These are phyloP conservation scores for Falco rusticolus DNA, from an alignment of 2,797 vertebrate species.

Conservation along the genomic window DNA sequence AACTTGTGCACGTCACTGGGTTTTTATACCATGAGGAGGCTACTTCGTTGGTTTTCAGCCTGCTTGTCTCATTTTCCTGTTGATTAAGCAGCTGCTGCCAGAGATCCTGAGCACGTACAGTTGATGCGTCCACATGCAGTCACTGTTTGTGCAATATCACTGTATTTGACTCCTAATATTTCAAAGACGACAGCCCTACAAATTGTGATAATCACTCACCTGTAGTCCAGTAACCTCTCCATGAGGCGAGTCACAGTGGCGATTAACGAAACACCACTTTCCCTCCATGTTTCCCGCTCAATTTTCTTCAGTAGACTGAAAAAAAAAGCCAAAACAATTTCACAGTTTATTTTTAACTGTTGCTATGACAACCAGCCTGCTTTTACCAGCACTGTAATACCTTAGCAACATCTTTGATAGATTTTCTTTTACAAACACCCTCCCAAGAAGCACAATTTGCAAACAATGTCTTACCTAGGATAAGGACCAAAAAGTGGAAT, in stretches of 20 bases:
- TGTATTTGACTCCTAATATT: background rate
- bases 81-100: background rate
- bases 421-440: constrained; percentile 49
- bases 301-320: constrained; percentile 97
- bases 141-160: fast-evolving
- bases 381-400: constrained; percentile 75
- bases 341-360: constrained; percentile 79
- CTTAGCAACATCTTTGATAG: constrained; percentile 75
- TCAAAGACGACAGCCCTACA: background rate
- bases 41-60: background rate
- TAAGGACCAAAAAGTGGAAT: constrained; percentile 99
- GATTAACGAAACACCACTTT: constrained; percentile 96
- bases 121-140: background rate
- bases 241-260: constrained; percentile 97
- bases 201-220: constrained; percentile 74
- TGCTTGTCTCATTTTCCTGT: background rate
- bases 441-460: constrained; percentile 77
- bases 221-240: constrained; percentile 97
- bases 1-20: background rate
- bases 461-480: constrained; percentile 98
- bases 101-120: background rate
- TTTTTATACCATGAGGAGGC: background rate
- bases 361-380: constrained; percentile 79
- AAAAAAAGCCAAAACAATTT: constrained; percentile 72
- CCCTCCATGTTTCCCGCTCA: constrained; percentile 98